A percentile compares a stretch with the other conserved stretches of the same genome.
These are phyloP conservation scores for Drosophila colorata DNA, from an alignment of 2,888 invertebrate genomes.

Conservation along the genomic window DNA sequence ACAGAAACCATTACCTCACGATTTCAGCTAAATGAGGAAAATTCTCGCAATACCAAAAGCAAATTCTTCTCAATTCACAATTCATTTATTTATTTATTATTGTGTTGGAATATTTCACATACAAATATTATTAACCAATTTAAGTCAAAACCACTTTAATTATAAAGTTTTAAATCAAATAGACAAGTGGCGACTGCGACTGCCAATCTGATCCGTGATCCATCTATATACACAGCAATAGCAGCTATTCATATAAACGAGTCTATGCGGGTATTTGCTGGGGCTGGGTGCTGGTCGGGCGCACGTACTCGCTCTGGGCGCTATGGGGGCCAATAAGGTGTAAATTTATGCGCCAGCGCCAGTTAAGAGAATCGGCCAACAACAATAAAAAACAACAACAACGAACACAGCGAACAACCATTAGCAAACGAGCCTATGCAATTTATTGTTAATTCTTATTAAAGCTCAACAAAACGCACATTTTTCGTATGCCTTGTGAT, in stretches of 20 bases:
- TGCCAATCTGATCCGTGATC: conserved; percentile 43
- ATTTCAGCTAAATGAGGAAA: conserved; percentile 19
- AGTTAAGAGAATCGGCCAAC: conserved; percentile 41
- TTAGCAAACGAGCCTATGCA: conserved; percentile 70
- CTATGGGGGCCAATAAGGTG: conserved; percentile 85
- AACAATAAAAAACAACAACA: conserved; percentile 38
- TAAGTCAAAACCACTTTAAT: conserved; percentile 80
- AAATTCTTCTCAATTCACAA: conserved; percentile 41
- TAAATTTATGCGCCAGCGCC: conserved; percentile 80
- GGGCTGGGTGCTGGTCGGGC: conserved; percentile 26
- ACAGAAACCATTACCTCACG: background rate
- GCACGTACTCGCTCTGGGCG: conserved; percentile 68
- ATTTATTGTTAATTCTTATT: conserved; percentile 70
- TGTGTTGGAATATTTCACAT: conserved; percentile 52
- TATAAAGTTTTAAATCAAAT: conserved; percentile 59
- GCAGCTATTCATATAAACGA: conserved; percentile 14
- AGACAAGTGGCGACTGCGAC: conserved; percentile 51
- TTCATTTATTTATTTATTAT: conserved; percentile 4
- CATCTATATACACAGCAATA: conserved; percentile 24
- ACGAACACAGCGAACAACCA: conserved; percentile 41
- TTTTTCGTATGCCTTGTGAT: conserved; percentile 62
- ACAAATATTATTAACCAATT: conserved; percentile 78
- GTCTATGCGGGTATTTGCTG: conserved; percentile 5
- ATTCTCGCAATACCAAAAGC: conserved; percentile 35
- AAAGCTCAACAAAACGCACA: conserved; percentile 71